phyloP scores from a whole-genome alignment of 2,888 invertebrate species.

The Diarsia mendica region DNA sequence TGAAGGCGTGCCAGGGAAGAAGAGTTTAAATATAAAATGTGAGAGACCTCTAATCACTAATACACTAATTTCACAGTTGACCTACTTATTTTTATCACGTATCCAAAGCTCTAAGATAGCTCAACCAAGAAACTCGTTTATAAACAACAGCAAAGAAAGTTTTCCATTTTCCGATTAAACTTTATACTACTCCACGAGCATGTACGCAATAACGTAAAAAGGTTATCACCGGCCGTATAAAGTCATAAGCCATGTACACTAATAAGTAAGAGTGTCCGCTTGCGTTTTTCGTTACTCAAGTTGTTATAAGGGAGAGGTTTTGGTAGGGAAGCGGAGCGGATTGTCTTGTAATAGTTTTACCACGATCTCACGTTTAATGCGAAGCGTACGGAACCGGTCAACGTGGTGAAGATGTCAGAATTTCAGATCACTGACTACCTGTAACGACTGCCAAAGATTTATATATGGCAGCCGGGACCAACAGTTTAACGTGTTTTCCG shows the following conservation, averaged over 20 bases:
- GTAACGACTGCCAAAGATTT: too few relatives aligned
- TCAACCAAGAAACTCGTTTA: not conserved
- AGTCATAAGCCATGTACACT: slow-evolving; percentile 49
- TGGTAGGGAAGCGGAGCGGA: not conserved
- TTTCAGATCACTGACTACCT: too few relatives aligned
- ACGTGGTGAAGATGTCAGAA: too few relatives aligned
- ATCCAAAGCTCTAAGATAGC: not conserved
- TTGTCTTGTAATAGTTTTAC: not conserved
- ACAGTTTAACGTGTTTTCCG: too few relatives aligned
- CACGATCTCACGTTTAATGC: not conserved
- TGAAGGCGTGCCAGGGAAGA: too few relatives aligned
- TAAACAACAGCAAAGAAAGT: not conserved
- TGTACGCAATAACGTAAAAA: slow-evolving; percentile 23
- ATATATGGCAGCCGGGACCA: too few relatives aligned
- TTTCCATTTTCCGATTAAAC: slow-evolving; percentile 26
- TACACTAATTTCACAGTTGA: not conserved
- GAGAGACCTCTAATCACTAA: not conserved
- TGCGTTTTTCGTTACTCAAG: slow-evolving; percentile 46
- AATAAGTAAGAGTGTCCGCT: slow-evolving; percentile 51
- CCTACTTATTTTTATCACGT: not conserved
- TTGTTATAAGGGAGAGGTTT: slow-evolving; percentile 28
- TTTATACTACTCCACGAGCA: not conserved
- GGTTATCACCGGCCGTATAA: slow-evolving; percentile 41
- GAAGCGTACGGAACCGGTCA: too few relatives aligned
- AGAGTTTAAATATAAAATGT: not conserved